Evolutionary conservation across 2,113 vertebrate species (phyloP), one percentile per base, ranked within the genome.

Genomic region (Colistium nudipinnis): DNA sequence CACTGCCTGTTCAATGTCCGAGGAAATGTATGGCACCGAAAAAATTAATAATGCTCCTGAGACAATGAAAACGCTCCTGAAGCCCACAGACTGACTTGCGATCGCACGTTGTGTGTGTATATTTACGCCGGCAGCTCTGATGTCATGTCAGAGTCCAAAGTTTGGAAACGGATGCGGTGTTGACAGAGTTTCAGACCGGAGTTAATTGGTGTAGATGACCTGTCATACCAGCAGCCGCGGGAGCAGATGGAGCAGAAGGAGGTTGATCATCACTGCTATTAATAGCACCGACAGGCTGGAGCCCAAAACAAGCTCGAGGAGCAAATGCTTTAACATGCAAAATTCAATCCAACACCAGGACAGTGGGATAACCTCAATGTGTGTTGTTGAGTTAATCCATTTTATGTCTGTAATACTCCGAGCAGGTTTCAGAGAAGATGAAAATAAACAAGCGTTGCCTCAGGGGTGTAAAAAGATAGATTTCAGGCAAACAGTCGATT

Each of bases 161-260:
- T 61, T 78, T 35, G 72, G 45, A 80, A 73, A 55, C 68, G 19
- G 19, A 41, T 44, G 64, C 59, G 28, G 73, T 73, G 81, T 70
- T 80, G 79, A 51, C 76, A 55, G 60, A 17, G 0, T 69, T 72
- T 85, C 24, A 39, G 62, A 68, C 61, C 14, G 20, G 49, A 78
- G 82, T 82, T 90, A 80, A 86, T 83, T 87, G 73, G 77, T 83
- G 64, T 69, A 36, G 78, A 82, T 70, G 60, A 78, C 62, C 76
- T 66, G 76, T 85, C 85, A 82, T 44, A 84, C 2, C 30, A 53
- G 52, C 57, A 43, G 52, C 22, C 28, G 41, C 49, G 11, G 49
- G 22, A 70, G 25, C 52, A 65, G 65, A 69, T 22, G 27, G 52
- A 54, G 30, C 43, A 45, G 45, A 79, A 36, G 13, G 57, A 66